Conservation (phyloP, 2,888 invertebrate species). For the Scaptomyza polygonia region DNA sequence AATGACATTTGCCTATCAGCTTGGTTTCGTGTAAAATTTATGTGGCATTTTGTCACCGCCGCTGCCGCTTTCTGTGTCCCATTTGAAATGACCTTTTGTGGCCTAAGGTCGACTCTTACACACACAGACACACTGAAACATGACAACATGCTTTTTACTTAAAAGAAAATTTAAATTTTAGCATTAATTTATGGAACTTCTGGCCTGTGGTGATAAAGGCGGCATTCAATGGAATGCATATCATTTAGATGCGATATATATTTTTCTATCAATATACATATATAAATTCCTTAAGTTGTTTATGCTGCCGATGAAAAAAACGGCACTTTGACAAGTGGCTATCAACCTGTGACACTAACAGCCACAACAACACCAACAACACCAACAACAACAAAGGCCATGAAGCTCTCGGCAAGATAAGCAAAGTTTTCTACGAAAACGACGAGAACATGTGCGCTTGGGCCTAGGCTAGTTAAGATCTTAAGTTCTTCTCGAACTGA, state of each 20-base stretch:
- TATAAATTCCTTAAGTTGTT: constrained; percentile 53
- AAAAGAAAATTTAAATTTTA: constrained; percentile 77
- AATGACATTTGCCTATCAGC: constrained; percentile 75
- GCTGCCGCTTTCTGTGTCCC: constrained; percentile 23
- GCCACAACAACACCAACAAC: constrained; percentile 3
- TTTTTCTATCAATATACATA: constrained; percentile 8
- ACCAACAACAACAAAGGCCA: constrained; percentile 23
- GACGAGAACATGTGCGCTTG: background rate
- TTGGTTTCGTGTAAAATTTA: constrained; percentile 66
- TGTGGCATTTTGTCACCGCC: constrained; percentile 72
- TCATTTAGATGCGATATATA: constrained; percentile 55
- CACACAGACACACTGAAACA: constrained; percentile 10
- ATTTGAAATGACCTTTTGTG: constrained; percentile 62
- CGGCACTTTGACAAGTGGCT: constrained; percentile 61
- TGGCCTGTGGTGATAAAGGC: constrained; percentile 46
- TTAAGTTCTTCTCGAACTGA: constrained; percentile 5
- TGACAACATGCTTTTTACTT: constrained; percentile 47
- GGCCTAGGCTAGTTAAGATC: background rate
- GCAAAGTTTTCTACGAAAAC: background rate
- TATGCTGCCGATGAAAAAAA: constrained; percentile 53
- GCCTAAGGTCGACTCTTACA: constrained; percentile 20
- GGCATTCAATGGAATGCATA: constrained; percentile 56
- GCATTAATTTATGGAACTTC: constrained; percentile 71
- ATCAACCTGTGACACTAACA: constrained; percentile 23
- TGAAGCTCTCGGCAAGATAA: constrained; percentile 44